These are phyloP conservation scores for Polyergus mexicanus DNA, from an alignment of 1,140 invertebrate species.

Conservation along the genomic window DNA sequence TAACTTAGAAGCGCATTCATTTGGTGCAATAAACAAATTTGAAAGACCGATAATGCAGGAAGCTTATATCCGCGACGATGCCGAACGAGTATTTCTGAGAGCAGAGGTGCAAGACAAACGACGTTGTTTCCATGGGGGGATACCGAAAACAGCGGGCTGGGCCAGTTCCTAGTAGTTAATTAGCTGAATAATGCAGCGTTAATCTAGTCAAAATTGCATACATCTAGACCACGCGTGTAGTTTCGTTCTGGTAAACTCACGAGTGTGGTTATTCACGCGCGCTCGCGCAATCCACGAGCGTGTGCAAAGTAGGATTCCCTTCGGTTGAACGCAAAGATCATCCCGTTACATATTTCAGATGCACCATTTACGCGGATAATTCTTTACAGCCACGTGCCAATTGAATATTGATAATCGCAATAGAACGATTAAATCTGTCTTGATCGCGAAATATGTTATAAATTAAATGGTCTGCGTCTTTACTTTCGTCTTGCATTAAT, in stretches of 20 bases:
- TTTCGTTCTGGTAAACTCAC: constrained; percentile 78
- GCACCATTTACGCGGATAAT: constrained; percentile 59
- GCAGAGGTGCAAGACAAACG: constrained; percentile 75
- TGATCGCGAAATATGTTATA: constrained; percentile 1
- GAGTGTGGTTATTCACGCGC: constrained; percentile 60
- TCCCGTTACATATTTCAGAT: constrained; percentile 78
- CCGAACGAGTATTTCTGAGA: constrained; percentile 45
- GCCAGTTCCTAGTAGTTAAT: constrained; percentile 80
- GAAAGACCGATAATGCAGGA: not conserved
- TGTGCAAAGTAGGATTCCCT: constrained; percentile 54
- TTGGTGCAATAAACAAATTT: not conserved
- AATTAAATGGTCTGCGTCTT: not conserved
- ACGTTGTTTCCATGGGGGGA: constrained; percentile 74
- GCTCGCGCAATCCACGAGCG: constrained; percentile 19
- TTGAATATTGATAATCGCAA: constrained; percentile 26
- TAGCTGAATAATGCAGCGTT: constrained; percentile 85
- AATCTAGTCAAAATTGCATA: constrained; percentile 85
- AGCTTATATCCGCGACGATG: constrained; percentile 27
- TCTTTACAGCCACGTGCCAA: constrained; percentile 33
- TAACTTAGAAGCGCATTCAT: not conserved
- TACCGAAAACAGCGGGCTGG: constrained; percentile 74
- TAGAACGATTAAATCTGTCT: constrained; percentile 37
- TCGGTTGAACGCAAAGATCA: constrained; percentile 66
- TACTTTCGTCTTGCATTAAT: constrained; percentile 26
- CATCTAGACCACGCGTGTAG: constrained; percentile 78